Percentiles rank a stretch among this genome's conserved stretches.
These are phyloP conservation scores for Syrrhaptes paradoxus DNA, from an alignment of 2,113 vertebrate species.

Conservation along the genomic window DNA sequence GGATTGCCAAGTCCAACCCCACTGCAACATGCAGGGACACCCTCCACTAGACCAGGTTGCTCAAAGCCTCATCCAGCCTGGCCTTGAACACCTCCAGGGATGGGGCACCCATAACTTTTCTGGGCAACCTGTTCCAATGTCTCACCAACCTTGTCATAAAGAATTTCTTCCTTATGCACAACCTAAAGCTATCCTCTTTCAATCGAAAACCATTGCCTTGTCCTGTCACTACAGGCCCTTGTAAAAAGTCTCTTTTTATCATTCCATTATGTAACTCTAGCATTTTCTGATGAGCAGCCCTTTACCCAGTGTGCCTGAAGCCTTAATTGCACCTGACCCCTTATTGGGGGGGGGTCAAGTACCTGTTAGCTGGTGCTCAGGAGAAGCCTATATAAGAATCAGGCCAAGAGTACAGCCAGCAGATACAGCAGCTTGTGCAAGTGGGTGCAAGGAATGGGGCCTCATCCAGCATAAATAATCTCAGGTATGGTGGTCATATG, in stretches of 20 bases:
- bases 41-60: no score
- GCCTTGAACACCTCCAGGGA: no score
- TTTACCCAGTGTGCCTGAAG: background rate
- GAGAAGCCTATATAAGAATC: no score
- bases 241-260: background rate
- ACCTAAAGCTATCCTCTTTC: no score
- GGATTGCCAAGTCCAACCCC: no score
- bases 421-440: background rate
- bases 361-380: rapidly evolving
- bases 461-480: background rate
- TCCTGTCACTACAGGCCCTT: background rate
- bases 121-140: no score
- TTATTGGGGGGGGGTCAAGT: background rate
- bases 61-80: no score
- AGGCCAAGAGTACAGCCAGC: background rate
- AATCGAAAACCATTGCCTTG: background rate
- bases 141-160: no score
- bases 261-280: background rate
- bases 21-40: background rate
- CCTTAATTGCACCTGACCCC: background rate
- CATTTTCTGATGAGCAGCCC: background rate
- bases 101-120: no score
- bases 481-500: background rate
- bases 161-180: no score
- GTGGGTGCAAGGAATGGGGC: background rate